A percentile compares a stretch with the other conserved stretches of the same genome.
Evolutionary conservation across 2,888 invertebrate species (phyloP).

Genomic region (Lepidochitona cinerea): DNA sequence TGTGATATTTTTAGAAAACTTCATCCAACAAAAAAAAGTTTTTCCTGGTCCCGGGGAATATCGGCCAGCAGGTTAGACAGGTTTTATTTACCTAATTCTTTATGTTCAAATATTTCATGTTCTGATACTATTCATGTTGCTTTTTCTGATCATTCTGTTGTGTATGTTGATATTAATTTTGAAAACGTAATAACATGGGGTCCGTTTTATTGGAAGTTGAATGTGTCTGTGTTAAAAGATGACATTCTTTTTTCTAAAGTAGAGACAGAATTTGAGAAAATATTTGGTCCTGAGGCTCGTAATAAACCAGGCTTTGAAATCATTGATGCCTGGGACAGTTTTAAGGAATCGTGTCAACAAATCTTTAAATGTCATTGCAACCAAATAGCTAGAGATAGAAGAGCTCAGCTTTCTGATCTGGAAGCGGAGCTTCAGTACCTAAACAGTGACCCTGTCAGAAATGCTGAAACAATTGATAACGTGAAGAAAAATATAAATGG

Average conservation of each 20-base stretch:
- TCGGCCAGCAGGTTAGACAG: not conserved
- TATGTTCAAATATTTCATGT: not conserved
- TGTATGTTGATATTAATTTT: not conserved
- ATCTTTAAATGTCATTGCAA: not conserved
- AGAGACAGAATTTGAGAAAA: no score
- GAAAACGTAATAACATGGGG: not conserved
- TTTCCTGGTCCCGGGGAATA: not conserved
- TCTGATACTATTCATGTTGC: not conserved
- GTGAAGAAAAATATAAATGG: not conserved
- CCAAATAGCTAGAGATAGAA: not conserved
- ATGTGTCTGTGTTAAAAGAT: not conserved
- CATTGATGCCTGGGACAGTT: not conserved
- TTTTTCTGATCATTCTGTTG: not conserved
- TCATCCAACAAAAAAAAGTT: slow-evolving; percentile 11
- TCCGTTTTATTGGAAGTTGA: not conserved
- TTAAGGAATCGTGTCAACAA: not conserved
- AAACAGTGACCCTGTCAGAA: not conserved
- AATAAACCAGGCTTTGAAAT: no score
- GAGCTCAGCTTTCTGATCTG: not conserved
- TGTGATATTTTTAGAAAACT: slow-evolving; percentile 16
- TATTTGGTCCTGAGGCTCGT: no score
- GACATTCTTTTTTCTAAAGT: not conserved
- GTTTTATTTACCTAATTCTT: not conserved
- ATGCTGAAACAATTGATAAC: not conserved
- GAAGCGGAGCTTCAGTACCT: not conserved